Conservation (phyloP, 2,797 vertebrate species). For the Coregonus suidteri region DNA sequence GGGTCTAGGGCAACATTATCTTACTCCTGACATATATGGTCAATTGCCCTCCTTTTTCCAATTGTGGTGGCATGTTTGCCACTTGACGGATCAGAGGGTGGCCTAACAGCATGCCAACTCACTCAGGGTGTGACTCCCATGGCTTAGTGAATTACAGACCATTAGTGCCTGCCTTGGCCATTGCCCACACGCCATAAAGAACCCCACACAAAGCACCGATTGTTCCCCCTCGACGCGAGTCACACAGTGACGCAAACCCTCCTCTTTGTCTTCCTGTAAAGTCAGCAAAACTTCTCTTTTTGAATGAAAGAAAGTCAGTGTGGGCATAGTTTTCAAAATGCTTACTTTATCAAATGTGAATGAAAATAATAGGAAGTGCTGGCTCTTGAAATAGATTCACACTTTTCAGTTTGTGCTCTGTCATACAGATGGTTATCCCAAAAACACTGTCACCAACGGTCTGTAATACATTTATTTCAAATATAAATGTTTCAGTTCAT, state of each 20-base stretch:
- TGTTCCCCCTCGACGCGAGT: constrained; percentile 44
- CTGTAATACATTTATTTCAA: not conserved
- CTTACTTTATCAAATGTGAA: not conserved
- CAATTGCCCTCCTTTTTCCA: no score
- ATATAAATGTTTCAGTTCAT: not conserved
- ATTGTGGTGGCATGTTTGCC: not conserved
- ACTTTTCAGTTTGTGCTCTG: not conserved
- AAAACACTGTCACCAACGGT: not conserved
- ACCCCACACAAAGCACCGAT: constrained; percentile 52
- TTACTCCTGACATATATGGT: no score
- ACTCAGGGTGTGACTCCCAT: constrained; percentile 9
- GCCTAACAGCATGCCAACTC: constrained; percentile 23
- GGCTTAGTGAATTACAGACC: constrained; percentile 34
- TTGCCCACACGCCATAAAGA: constrained; percentile 50
- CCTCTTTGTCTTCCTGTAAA: constrained; percentile 54
- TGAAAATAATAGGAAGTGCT: not conserved
- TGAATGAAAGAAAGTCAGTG: constrained; percentile 6
- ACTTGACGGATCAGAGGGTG: not conserved
- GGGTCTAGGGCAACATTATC: no score
- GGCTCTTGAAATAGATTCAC: not conserved
- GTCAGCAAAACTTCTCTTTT: constrained; percentile 11
- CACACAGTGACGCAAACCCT: constrained; percentile 38
- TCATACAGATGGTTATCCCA: not conserved
- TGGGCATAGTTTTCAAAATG: not conserved
- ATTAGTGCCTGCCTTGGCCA: constrained; percentile 38